Evolutionary conservation across 2,888 invertebrate genomes (phyloP), one percentile per base, ranked within the genome.

Genomic region (Pseudococcus longispinus): DNA sequence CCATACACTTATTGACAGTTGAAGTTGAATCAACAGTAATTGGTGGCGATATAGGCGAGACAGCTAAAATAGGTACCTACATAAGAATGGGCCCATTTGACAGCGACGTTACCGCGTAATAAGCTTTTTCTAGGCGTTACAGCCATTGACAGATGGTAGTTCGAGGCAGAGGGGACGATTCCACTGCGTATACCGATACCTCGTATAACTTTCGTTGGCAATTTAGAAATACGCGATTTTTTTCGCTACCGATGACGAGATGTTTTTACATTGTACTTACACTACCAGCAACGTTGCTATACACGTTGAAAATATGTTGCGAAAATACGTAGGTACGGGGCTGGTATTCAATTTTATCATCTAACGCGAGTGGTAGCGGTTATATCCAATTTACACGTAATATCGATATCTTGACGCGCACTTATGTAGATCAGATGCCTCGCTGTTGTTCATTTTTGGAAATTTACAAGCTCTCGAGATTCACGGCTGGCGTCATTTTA

Each of bases 1-100:
- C 65, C 65, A 65, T 65, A 65, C 65, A 26, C 26, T 65, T 65
- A 65, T 65, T 65, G 65, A 65, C 65, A 65, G 23, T 23, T 65
- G 65, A 65, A 65, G 65, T 26, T 26, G 26, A 65, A 65, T 65
- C 65, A 60, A 60, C n/a, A 26, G 65, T 65, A 65, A 65, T 65
- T 65, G 65, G 23, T 65, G 13, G 26, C 23, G 65, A 65, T 65
- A 65, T 65, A 65, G 65, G 65, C 65, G 26, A 26, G 65, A 26
- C 26, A 65, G 65, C 26, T 26, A 65, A 26, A 65, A 26, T 65
- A 65, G 65, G 26, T 26, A 26, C 26, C 65, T 26, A 26, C 37
- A 37, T 65, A 26, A 65, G 65, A 65, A 65, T 65, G 26, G n/a
- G 37, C 26, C 26, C 11, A 15, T 65, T 65, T 65, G 65, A 65